Evolutionary conservation across 2,888 invertebrate species (phyloP).

Genomic region (Chelonus formosanus): DNA sequence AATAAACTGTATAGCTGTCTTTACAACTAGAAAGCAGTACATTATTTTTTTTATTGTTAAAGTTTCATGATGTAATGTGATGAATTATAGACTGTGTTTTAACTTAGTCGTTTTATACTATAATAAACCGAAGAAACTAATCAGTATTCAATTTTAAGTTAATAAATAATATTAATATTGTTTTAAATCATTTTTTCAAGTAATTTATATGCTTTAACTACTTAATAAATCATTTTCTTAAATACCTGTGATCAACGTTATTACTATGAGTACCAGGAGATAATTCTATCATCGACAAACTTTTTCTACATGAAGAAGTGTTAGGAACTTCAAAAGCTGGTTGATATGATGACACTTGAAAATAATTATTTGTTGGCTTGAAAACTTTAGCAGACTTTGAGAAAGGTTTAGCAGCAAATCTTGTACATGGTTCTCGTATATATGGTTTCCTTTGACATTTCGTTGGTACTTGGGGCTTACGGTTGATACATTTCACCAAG

Average conservation of each 20-base stretch:
- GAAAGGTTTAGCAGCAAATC: constrained; percentile 22
- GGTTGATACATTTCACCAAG: constrained; percentile 47
- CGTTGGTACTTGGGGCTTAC: constrained; percentile 49
- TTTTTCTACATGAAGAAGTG: constrained; percentile 48
- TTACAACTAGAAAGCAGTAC: too few species aligned
- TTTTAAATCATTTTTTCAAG: too few species aligned
- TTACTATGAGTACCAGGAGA: constrained; percentile 43
- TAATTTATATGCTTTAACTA: too few species aligned
- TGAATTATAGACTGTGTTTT: too few species aligned
- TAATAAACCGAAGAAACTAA: too few species aligned
- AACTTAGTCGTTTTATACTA: too few species aligned
- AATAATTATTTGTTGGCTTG: neutral
- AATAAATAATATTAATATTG: too few species aligned
- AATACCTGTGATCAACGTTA: constrained; percentile 47
- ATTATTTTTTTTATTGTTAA: too few species aligned
- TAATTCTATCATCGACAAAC: constrained; percentile 58
- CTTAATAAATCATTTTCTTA: neutral
- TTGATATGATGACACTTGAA: constrained; percentile 37
- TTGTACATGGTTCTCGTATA: constrained; percentile 37
- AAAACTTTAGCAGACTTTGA: constrained; percentile 14
- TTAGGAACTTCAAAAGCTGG: constrained; percentile 37
- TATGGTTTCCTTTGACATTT: constrained; percentile 47
- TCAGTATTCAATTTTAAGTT: too few species aligned
- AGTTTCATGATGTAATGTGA: too few species aligned
- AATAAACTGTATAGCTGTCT: too few species aligned